phyloP scores from a whole-genome alignment of 2,797 vertebrate genomes.

The Xerus rutilus region DNA sequence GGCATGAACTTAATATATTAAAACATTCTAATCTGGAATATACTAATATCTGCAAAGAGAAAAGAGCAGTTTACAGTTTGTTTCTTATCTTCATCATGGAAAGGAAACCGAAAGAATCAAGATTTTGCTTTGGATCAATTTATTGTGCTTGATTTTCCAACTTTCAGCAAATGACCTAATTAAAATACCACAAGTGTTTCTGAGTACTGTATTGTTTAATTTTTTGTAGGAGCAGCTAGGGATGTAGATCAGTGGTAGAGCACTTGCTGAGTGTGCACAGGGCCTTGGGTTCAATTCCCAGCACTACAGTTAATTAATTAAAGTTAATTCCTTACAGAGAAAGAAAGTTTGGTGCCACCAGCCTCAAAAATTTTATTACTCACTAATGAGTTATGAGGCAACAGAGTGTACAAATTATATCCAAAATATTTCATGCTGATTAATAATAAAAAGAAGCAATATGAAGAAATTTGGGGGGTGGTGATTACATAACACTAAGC shows the following conservation, averaged over 20 bases:
- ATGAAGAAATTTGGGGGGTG: neutral
- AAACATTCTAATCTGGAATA: constrained; percentile 36
- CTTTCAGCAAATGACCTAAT: constrained; percentile 45
- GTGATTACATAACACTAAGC: neutral
- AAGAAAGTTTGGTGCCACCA: neutral
- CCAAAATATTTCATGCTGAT: neutral
- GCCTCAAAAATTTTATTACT: neutral
- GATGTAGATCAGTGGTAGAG: neutral
- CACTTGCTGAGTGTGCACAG: neutral
- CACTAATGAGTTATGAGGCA: neutral
- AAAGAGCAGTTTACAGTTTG: neutral
- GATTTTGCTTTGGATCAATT: constrained; percentile 22
- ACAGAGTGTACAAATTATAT: neutral
- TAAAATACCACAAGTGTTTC: constrained; percentile 53
- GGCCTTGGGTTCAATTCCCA: neutral
- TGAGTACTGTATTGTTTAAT: neutral
- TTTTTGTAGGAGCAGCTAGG: neutral
- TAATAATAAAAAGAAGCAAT: constrained; percentile 15
- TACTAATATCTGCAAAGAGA: neutral
- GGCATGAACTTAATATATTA: constrained; percentile 12
- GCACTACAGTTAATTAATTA: neutral
- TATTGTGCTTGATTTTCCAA: constrained; percentile 49
- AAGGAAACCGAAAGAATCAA: constrained; percentile 48
- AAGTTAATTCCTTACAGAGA: neutral
- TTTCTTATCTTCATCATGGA: constrained; percentile 7